Base-by-base conservation (phyloP, 2,888 invertebrate species). In the Platycheirus rosarum region DNA sequence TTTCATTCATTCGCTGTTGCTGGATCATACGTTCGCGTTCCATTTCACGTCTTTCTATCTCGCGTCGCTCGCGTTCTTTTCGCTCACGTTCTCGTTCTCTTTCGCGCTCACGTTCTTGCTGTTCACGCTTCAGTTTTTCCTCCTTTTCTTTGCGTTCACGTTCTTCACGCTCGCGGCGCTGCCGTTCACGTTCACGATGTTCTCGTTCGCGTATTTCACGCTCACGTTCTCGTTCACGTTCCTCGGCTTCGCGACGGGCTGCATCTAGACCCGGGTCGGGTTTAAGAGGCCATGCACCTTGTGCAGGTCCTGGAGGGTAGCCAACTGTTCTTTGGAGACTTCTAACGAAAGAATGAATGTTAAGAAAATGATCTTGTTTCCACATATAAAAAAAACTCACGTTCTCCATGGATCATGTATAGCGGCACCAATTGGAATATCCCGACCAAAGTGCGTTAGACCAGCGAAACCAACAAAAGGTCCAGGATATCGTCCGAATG, bases 401-500 rank as follows among this genome's bases (percentile, higher is more conserved):
- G 93, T 92, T 90, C 94, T 92, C 94, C 94, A 95, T 6, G 94
- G 94, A 90, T 95, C 95, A 87, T 94, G 93, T 69, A 92, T 85
- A 14, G 90, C 90, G 53, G 90, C 91, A 87, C 90, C 89, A 65
- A 92, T 91, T 65, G 93, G 93, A 87, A 94, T 91, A 84, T 94
- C 94, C 85, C 94, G 90, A 7, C 91, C 89, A 90, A 94, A 95
- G 78, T 94, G 94, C 35, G 95, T 93, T 85, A 95, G 92, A 18
- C 93, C 93, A 86, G 93, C 93, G 86, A 95, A 94, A 16, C 93
- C 93, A 85, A 93, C 92, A 71, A 93, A 93, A 51, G 93, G 93
- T 68, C 94, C 93, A 69, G 94, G 95, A 91, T 96, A 96, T 86
- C 96, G 93, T 69, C 94, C 95, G 91, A 96, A 97, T 60, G 95